Evolutionary conservation across 2,888 invertebrate species (phyloP).

Genomic region (Cataglyphis altisquamis): DNA sequence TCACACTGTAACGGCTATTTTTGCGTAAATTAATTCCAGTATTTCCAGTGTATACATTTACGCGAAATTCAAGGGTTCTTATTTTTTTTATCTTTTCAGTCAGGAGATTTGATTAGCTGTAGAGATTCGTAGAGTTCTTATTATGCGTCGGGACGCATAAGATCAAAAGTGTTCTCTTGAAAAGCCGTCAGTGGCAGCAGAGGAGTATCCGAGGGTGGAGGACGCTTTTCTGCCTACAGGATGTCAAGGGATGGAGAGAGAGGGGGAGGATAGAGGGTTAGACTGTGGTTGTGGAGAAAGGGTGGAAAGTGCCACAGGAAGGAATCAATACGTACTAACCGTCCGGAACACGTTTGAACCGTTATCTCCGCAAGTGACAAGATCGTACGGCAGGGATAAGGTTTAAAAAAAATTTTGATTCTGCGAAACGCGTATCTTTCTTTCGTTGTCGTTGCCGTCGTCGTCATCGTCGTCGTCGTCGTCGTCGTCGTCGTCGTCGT

Average conservation of each 20-base stretch:
- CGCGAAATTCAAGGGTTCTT: background rate
- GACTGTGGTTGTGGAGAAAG: constrained; percentile 47
- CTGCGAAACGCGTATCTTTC: background rate
- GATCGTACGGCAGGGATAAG: constrained; percentile 20
- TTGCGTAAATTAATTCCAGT: background rate
- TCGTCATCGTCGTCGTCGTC: background rate
- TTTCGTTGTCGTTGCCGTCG: background rate
- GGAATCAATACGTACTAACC: constrained; percentile 80
- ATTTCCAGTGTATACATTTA: background rate
- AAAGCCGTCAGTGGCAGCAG: constrained; percentile 46
- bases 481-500: background rate
- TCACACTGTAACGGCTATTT: background rate
- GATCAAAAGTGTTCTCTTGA: constrained; percentile 66
- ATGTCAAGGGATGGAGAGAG: background rate
- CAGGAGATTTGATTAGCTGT: constrained; percentile 48
- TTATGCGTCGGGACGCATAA: constrained; percentile 48
- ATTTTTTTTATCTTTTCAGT: too few species aligned
- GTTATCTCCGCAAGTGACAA: constrained; percentile 65
- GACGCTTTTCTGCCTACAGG: constrained; percentile 60
- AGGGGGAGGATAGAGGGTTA: background rate
- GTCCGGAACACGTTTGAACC: constrained; percentile 73
- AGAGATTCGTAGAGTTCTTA: constrained; percentile 48
- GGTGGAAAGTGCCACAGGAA: constrained; percentile 64
- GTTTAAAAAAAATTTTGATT: constrained; percentile 21
- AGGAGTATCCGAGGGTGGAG: constrained; percentile 64